phyloP scores from a whole-genome alignment of 2,797 vertebrate species.

The Lagocephalus sceleratus region DNA sequence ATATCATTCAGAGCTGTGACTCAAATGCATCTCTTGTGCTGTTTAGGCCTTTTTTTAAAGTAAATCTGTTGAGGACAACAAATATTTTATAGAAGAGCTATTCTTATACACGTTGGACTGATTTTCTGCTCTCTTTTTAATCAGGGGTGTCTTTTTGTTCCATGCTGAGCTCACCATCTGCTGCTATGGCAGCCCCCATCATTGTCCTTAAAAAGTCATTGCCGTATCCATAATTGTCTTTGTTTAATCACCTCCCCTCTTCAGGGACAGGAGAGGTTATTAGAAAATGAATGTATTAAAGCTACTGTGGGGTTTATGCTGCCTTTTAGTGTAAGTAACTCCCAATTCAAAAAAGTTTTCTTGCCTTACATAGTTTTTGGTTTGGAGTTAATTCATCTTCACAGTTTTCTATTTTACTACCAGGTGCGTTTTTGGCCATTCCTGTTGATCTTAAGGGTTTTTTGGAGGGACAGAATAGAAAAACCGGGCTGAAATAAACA shows the following conservation, averaged over 20 bases:
- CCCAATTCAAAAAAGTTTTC: too few relatives aligned
- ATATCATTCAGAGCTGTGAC: conserved; percentile 16
- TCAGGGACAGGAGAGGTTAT: conserved; percentile 52
- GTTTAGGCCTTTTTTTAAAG: conserved; percentile 9
- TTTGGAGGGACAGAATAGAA: too few relatives aligned
- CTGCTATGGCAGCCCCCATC: conserved; percentile 35
- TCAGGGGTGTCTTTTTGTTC: conserved; percentile 41
- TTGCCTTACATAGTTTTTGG: too few relatives aligned
- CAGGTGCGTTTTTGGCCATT: too few relatives aligned
- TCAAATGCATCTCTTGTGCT: conserved; percentile 1
- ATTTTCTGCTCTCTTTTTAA: conserved; percentile 14
- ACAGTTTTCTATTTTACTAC: too few relatives aligned
- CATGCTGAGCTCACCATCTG: conserved; percentile 66
- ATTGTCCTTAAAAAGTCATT: conserved; percentile 57
- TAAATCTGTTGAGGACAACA: neutral
- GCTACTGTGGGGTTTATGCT: conserved; percentile 4
- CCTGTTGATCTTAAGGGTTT: too few relatives aligned
- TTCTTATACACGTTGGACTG: conserved; percentile 22
- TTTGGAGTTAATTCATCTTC: too few relatives aligned
- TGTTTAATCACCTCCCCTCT: conserved; percentile 47
- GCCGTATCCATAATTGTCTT: conserved; percentile 57
- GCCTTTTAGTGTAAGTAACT: too few relatives aligned
- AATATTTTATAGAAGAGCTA: conserved; percentile 13
- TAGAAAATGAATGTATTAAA: conserved; percentile 43
- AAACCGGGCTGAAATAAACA: neutral